Evolutionary conservation across 1,140 invertebrate species (phyloP), one percentile per base, ranked within the genome.

Genomic region (Micrasema longulum): DNA sequence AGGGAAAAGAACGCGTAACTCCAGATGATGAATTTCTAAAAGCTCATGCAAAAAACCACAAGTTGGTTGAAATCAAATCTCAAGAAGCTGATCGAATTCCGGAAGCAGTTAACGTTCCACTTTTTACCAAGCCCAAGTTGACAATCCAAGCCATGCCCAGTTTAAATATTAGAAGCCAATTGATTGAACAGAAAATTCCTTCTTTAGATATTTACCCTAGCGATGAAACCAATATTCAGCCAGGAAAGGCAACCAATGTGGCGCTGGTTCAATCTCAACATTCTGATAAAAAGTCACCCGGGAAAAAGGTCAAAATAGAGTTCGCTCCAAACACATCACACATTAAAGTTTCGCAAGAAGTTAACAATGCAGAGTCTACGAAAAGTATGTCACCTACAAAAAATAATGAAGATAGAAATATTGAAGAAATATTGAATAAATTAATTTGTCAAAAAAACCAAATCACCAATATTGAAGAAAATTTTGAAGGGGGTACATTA

Each of bases 101-200:
- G 7, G 45, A 62, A 68, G 63, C 22, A 12, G 16, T 9, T 35
- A 20, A 41, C 14, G 10, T 10, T 45, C 23, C 53, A 11, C n/a
- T 18, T 52, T 14, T 50, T 1, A 55, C 50, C n/a, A 62, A 75
- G 71, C 57, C 62, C 20, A 63, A 72, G 81, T 73, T 85, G 55
- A 68, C 80, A 72, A 43, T 84, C 52, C 83, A 85, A 77, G 70
- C 77, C 64, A 82, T 85, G 81, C 84, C 84, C 26, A 79, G 79
- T 72, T 80, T 85, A 45, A 82, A 81, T 76, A 85, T 85, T 64
- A 82, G 83, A 77, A 80, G 82, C 20, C 79, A 84, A 76, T 72
- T 85, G n/a, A 85, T 78, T 45, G 77, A 80, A 26, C 83, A 85
- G 74, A 84, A 82, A 71, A 83, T 85, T 41, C 78, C 83, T 60